Conservation (phyloP, 2,113 vertebrate species). For the Callipepla squamata region DNA sequence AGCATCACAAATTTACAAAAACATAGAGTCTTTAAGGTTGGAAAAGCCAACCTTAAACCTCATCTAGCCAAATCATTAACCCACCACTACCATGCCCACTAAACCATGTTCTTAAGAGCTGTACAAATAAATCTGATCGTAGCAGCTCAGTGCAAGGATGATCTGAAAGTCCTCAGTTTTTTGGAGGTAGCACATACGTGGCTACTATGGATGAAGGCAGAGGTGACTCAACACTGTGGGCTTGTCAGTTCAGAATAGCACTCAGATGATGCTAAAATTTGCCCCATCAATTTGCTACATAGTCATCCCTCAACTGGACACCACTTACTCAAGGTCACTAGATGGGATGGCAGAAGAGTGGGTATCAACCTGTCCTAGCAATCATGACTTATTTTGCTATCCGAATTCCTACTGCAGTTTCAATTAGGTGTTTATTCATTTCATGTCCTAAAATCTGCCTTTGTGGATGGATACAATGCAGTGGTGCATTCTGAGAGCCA, state of each 20-base stretch:
- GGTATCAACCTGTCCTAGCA: neutral
- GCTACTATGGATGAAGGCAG: neutral
- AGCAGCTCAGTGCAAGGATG: neutral
- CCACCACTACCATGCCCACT: too few relatives aligned
- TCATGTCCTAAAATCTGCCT: neutral
- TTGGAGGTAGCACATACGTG: accelerated
- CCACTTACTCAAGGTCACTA: neutral
- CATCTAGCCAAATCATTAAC: too few relatives aligned
- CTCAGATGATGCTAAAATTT: neutral
- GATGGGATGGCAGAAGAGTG: neutral
- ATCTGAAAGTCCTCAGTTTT: neutral
- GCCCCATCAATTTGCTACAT: neutral
- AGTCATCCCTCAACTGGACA: neutral
- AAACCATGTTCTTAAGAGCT: neutral
- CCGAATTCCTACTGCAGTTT: neutral
- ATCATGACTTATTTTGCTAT: neutral
- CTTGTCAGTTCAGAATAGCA: neutral
- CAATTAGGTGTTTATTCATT: neutral
- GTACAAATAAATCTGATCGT: neutral
- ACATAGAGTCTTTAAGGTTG: too few relatives aligned
- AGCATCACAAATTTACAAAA: neutral
- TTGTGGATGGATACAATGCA: neutral
- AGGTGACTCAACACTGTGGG: neutral
- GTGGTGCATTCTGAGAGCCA: neutral
- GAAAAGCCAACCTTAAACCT: too few relatives aligned